Percentiles rank a stretch among this genome's conserved stretches.
phyloP scores from a whole-genome alignment of 2,113 vertebrate species.

The Egretta garzetta region DNA sequence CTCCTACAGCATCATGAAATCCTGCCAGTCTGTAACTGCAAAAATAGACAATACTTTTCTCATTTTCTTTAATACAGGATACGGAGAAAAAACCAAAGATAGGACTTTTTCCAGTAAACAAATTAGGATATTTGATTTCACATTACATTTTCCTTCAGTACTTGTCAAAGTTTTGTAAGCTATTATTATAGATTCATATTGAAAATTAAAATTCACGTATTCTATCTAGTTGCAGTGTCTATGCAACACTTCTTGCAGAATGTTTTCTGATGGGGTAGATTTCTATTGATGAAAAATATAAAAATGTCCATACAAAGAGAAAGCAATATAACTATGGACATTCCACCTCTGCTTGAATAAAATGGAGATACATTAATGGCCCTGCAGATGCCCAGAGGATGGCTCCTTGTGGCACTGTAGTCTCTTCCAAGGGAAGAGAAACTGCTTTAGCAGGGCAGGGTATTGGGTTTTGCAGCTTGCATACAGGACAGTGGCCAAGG shows the following conservation, averaged over 20 bases:
- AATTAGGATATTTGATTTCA: neutral
- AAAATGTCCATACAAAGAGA: neutral
- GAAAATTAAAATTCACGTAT: neutral
- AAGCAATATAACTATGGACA: neutral
- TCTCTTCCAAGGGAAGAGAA: neutral
- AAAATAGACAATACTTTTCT: neutral
- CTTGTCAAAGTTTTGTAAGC: neutral
- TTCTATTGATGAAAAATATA: neutral
- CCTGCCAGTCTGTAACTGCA: neutral
- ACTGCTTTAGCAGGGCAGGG: neutral
- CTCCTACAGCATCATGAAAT: neutral
- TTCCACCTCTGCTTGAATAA: neutral
- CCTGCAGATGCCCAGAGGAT: neutral
- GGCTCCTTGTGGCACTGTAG: neutral
- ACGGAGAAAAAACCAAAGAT: neutral
- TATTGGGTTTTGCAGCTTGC: accelerated
- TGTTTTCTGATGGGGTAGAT: neutral
- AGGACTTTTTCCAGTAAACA: neutral
- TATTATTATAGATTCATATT: neutral
- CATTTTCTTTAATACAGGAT: neutral
- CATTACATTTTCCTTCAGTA: neutral
- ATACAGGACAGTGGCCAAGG: neutral
- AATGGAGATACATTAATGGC: neutral
- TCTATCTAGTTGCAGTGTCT: neutral
- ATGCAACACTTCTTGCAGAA: neutral